Evolutionary conservation across 2,113 vertebrate species (phyloP), one percentile per base, ranked within the genome.

Genomic region (Anolis carolinensis): DNA sequence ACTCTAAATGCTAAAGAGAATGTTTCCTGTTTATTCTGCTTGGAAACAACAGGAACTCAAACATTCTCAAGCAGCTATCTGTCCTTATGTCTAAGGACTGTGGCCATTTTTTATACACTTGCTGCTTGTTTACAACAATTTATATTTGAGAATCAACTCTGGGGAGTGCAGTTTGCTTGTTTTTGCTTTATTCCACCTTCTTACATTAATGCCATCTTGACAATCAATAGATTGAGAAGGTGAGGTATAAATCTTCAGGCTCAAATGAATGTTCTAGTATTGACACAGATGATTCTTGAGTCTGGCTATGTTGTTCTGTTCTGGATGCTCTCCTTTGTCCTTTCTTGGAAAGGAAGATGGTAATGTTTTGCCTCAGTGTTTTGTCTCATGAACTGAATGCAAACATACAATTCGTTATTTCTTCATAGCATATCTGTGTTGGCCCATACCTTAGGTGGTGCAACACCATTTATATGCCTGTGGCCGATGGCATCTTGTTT

Each of bases 21-120:
- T 70, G 1, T 8, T 5, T n/a, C 16, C 50, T 62, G 3, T 0
- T 4, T 81, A 81, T 81, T 8, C n/a, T 82, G 20, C 67, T 13
- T 82, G 48, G 39, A 87, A 63, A 88, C 11, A 44, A 44, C 44
- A 39, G 32, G 63, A 85, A 68, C 48, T n/a, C 34, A 68, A 55
- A 30, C 14, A 32, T 65, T 18, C 8, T 30, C 30, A 7, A 39
- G 55, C n/a, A 68, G 48, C 25, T 48, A 78, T 50, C 1, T 18
- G 16, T 18, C 1, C 39, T 1, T 48, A n/a, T 70, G 70, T 10
- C 65, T 70, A 8, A 70, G 48, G 44, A 7, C 21, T 70, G 32
- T 44, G 68, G 11, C 8, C 25, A 13, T 50, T 70, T 68, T 81
- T 68, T 81, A n/a, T 79, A 63, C 39, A 18, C 68, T 70, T 81